phyloP scores from a whole-genome alignment of 2,113 vertebrate genomes.

The Anarrhichthys ocellatus region DNA sequence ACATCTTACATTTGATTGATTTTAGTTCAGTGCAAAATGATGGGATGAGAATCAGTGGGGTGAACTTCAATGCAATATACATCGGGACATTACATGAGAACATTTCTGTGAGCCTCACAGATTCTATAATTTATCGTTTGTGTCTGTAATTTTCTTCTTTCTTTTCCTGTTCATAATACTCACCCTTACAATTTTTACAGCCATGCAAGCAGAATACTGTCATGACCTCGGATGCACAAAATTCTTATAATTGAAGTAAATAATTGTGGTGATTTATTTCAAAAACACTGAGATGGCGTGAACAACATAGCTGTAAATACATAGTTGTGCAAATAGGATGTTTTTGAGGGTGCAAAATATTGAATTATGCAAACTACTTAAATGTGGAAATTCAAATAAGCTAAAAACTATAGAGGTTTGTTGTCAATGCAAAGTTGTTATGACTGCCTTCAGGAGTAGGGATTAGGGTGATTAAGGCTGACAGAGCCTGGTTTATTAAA shows the following conservation, averaged over 20 bases:
- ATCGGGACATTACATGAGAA: background rate
- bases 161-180: background rate
- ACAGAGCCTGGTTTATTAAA: conserved; percentile 56
- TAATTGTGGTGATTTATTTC: background rate
- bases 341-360: background rate
- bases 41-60: background rate
- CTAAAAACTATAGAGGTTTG: background rate
- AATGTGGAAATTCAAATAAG: background rate
- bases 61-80: background rate
- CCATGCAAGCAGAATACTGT: background rate
- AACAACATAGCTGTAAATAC: background rate
- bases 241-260: background rate
- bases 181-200: background rate
- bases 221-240: background rate
- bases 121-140: background rate
- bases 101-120: background rate
- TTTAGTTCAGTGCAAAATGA: background rate
- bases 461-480: conserved; percentile 63
- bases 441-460: conserved; percentile 6
- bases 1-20: background rate
- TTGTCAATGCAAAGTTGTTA: background rate
- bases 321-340: background rate
- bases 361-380: background rate
- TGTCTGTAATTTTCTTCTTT: background rate
- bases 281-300: background rate